Percentiles rank a stretch among this genome's conserved stretches.
phyloP scores from a whole-genome alignment of 2,113 vertebrate genomes.

The Panurus biarmicus region DNA sequence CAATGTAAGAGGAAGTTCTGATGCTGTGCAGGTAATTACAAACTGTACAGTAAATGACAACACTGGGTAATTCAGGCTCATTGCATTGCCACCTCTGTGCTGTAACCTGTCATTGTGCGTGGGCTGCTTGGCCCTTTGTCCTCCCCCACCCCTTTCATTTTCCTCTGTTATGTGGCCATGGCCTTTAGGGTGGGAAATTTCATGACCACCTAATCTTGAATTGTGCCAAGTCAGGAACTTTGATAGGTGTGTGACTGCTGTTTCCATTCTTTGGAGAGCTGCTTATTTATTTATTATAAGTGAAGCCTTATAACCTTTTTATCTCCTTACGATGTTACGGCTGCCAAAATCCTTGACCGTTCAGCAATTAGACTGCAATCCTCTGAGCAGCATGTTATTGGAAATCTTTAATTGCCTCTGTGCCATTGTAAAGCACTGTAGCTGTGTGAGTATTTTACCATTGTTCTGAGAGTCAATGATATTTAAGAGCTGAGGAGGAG shows the following conservation, averaged over 20 bases:
- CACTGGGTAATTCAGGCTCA: not conserved
- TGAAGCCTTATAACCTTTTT: not conserved
- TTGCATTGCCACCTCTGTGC: not conserved
- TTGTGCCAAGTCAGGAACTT: not conserved
- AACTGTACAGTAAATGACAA: not conserved
- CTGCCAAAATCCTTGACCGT: not conserved
- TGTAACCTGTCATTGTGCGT: not conserved
- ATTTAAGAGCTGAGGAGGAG: not conserved
- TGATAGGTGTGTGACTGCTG: not conserved
- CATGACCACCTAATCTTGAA: not conserved
- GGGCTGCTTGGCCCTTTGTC: not conserved
- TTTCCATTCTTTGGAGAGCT: not conserved
- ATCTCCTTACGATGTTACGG: not conserved
- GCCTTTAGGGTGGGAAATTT: not conserved
- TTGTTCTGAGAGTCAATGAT: not conserved
- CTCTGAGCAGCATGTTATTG: not conserved
- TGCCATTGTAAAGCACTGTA: not conserved
- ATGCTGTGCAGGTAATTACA: slow-evolving; percentile 1
- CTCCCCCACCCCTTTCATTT: not conserved
- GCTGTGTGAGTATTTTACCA: not conserved
- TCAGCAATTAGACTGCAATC: not conserved
- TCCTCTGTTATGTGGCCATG: fast-evolving
- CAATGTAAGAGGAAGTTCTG: not conserved
- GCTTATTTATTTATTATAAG: not conserved
- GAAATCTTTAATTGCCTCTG: slow-evolving; percentile 30